Evolutionary conservation across 2,113 vertebrate species (phyloP).

Genomic region (Cromileptes altivelis): DNA sequence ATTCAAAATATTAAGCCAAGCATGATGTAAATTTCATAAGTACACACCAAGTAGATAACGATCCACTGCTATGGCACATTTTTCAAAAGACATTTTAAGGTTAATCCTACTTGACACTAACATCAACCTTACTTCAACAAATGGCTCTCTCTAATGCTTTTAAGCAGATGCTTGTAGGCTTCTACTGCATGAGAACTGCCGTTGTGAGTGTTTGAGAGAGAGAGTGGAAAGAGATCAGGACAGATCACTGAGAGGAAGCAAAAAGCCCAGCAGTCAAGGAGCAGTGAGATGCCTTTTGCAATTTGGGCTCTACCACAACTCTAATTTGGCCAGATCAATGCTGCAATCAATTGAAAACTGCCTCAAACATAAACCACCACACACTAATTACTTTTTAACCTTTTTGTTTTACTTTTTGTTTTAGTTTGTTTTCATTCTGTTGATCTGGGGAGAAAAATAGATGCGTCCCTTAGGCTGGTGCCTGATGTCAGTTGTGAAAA

Average conservation of each 20-base stretch:
- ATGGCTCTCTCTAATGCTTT: conserved; percentile 7
- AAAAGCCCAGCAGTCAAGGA: conserved; percentile 1
- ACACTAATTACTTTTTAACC: conserved; percentile 64
- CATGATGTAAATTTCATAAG: neutral
- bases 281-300: conserved; percentile 27
- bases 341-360: conserved; percentile 47
- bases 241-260: neutral
- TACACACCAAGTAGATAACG: neutral
- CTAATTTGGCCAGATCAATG: conserved; percentile 61
- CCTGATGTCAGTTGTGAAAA: conserved; percentile 49
- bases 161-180: conserved; percentile 10
- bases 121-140: conserved; percentile 21
- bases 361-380: conserved; percentile 39
- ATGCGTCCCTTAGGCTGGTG: conserved; percentile 12
- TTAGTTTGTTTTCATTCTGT: conserved; percentile 40
- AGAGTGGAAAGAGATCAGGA: conserved; percentile 3
- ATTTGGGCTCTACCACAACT: conserved; percentile 31
- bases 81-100: neutral
- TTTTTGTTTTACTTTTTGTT: conserved; percentile 41
- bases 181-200: neutral
- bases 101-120: conserved; percentile 36
- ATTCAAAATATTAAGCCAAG: neutral
- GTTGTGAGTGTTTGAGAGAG: conserved; percentile 6
- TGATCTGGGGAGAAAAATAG: conserved; percentile 2
- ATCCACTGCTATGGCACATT: neutral